These are phyloP conservation scores for Eupeodes corollae DNA, from an alignment of 1,140 invertebrate genomes.

Conservation along the genomic window DNA sequence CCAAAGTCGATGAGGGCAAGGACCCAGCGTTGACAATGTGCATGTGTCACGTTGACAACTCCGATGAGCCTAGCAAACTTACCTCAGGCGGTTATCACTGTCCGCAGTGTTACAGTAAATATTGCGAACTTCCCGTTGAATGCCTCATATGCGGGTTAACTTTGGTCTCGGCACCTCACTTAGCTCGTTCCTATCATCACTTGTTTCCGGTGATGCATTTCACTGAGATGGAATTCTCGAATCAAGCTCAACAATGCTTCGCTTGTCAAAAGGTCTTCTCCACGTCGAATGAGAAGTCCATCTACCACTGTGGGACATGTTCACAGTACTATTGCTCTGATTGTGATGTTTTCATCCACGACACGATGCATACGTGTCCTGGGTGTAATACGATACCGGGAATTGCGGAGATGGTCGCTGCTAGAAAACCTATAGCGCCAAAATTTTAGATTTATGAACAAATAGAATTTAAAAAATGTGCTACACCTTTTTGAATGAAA, in stretches of 20 bases:
- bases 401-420: constrained; percentile 21
- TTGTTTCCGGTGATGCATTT: constrained; percentile 84
- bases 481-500: too few relatives aligned
- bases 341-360: constrained; percentile 91
- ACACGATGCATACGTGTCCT: constrained; percentile 86
- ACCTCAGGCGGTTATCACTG: constrained; percentile 80
- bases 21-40: constrained; percentile 66
- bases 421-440: constrained; percentile 13
- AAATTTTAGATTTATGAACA: too few relatives aligned
- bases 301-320: constrained; percentile 73
- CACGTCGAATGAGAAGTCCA: constrained; percentile 55
- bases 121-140: constrained; percentile 95
- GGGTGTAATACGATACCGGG: constrained; percentile 60
- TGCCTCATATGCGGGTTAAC: constrained; percentile 91
- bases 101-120: constrained; percentile 92
- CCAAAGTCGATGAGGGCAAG: constrained; percentile 42
- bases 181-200: constrained; percentile 94
- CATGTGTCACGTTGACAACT: constrained; percentile 79
- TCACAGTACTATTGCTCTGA: constrained; percentile 76
- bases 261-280: constrained; percentile 57
- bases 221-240: constrained; percentile 51
- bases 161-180: constrained; percentile 92
- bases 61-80: constrained; percentile 50
- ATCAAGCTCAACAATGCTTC: constrained; percentile 50
- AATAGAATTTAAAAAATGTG: too few relatives aligned